Base-by-base conservation (phyloP, 2,113 vertebrate genomes). In the Bufo gargarizans region DNA sequence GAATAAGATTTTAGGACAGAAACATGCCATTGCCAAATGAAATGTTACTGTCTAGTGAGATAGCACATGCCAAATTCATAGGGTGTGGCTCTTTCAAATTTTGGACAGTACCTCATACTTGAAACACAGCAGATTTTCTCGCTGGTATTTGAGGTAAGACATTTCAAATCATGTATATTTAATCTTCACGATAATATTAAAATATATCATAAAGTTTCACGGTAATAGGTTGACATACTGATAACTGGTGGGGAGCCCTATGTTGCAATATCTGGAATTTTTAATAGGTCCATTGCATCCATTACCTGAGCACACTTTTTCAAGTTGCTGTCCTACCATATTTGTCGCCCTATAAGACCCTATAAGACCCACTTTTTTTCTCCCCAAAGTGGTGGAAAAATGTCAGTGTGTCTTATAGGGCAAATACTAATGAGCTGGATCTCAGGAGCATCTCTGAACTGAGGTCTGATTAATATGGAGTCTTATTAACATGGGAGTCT, bases 21-120 rank as follows among this genome's bases (percentile, higher is more conserved):
- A 86, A 50, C 43, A 79, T 22, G 47, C 53, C 76, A 78, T 78
- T 61, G n/a, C 74, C 47, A 86, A 86, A 86, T 86, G 20, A 65
- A 77, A 79, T 79, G 72, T 86, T 86, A 77, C 71, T 77, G 82
- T 84, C 63, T 55, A 71, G 63, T 71, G 72, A 86, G 45, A 77
- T 86, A 86, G 58, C 55, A 86, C 47, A 77, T 77, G 84, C 55
- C 84, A 85, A 85, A 59, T 63, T 50, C 9, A 4, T 78, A 78
- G 58, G 76, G 76, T 67, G 85, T 65, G 76, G 58, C 33, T 65
- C 74, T 85, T 59, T 86, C 47, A 86, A 22, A 61, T 49, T 33
- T 63, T 78, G 58, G 45, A 78, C 58, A 78, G 11, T 78, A n/a
- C 14, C 20, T 50, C 10, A 3, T 45, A 63, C 56, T 61, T 61